Evolutionary conservation across 1,140 invertebrate species (phyloP), one percentile per base, ranked within the genome.

Genomic region (Coenobita brevimanus): DNA sequence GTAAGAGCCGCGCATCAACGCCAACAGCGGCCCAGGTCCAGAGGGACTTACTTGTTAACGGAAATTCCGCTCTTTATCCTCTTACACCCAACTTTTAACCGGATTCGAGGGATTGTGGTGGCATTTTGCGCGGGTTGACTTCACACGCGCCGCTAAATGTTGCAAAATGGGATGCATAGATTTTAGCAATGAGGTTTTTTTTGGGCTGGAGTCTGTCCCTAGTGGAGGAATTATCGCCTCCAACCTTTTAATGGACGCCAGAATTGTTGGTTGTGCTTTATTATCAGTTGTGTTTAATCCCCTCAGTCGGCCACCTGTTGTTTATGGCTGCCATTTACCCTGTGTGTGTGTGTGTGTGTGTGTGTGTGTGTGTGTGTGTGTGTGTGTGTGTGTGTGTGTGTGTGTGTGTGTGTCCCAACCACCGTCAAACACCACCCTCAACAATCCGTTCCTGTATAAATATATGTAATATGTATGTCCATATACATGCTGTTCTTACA

Each of bases 111-210:
- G 80, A 82, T 82, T 71, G 38, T 69, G 57, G 24, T 50, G 80
- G 62, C 80, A 71, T 82, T 82, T 82, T 17, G 27, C 64, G 80
- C 62, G 80, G 36, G 80, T 82, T 69, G 80, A 67, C 80, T 82
- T 82, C 64, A 82, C 80, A 82, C 62, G 64, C 80, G 41, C 80
- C 41, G 80, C 80, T 82, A 82, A 82, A 82, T 82, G 64, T 71
- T 82, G 80, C 80, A 82, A 82, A 82, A 82, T 82, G 80, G 62
- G 80, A 69, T 71, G 80, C 64, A 30, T 71, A 62, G 80, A 69
- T 82, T 82, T 82, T 82, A 69, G 62, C 57, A 82, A 82, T 82
- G 80, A 82, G 80, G 36, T 69, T 82, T 82, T 82, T 69, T 15
- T 46, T 21, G 10, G 24, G 21, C 2, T 36, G 24, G 50, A 10